Conservation (phyloP, 2,113 vertebrate species). For the Talpa occidentalis region DNA sequence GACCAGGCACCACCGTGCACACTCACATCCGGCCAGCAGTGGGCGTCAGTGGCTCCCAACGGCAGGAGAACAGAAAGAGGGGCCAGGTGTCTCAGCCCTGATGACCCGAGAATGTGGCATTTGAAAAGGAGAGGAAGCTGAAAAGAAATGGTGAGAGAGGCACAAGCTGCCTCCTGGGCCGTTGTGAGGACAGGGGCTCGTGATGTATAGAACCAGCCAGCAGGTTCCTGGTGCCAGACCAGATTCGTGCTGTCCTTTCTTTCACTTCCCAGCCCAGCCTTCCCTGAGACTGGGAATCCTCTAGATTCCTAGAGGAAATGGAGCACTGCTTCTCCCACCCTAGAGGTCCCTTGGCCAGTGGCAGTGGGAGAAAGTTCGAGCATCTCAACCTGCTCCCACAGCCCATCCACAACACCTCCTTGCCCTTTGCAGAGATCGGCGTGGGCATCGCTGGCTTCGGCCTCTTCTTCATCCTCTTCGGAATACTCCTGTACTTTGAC, state of each 20-base stretch:
- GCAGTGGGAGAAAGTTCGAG: neutral
- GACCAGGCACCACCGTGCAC: too few species aligned
- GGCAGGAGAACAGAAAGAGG: neutral
- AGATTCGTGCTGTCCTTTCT: neutral
- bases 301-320: neutral
- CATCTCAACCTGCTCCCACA: neutral
- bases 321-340: neutral
- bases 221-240: neutral
- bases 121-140: neutral
- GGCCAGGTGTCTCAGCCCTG: neutral
- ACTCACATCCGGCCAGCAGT: fast-evolving
- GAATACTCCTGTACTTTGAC: constrained; percentile 94
- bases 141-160: fast-evolving
- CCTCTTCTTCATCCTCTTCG: constrained; percentile 94
- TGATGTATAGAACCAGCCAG: fast-evolving
- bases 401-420: neutral
- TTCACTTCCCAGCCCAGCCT: neutral
- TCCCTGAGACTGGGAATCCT: too few species aligned
- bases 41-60: neutral
- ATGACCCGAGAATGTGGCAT: neutral
- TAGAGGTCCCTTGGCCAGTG: neutral
- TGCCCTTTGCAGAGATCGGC: constrained; percentile 89
- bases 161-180: neutral
- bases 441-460: constrained; percentile 92
- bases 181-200: neutral